Conservation (phyloP, 2,113 vertebrate genomes). For the Pleuronectes platessa region DNA sequence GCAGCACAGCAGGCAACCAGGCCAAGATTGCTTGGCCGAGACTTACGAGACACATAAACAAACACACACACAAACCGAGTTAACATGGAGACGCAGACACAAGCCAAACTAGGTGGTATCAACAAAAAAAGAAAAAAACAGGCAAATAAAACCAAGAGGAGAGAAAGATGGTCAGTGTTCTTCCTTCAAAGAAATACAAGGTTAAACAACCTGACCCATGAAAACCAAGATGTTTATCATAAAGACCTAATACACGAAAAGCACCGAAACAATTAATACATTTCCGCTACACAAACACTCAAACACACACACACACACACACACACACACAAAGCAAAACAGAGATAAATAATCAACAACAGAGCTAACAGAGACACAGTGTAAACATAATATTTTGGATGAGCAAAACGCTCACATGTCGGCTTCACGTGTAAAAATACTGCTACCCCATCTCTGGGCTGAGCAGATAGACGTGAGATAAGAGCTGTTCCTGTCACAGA, state of each 20-base stretch:
- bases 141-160: slow-evolving; percentile 45
- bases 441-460: slow-evolving; percentile 7
- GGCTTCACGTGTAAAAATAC: slow-evolving; percentile 33
- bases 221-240: too few relatives aligned
- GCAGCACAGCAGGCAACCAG: slow-evolving; percentile 67
- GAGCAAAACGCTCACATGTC: slow-evolving; percentile 30
- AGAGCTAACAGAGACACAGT: neutral
- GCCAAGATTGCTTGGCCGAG: slow-evolving; percentile 63
- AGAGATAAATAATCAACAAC: too few relatives aligned
- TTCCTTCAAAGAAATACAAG: slow-evolving; percentile 36
- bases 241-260: slow-evolving; percentile 1
- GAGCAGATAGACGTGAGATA: slow-evolving; percentile 31
- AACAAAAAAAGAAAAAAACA: slow-evolving; percentile 7
- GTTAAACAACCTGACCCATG: slow-evolving; percentile 26
- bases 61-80: slow-evolving; percentile 57
- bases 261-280: too few relatives aligned
- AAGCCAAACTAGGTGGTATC: slow-evolving; percentile 46
- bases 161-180: slow-evolving; percentile 26
- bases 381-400: slow-evolving; percentile 23
- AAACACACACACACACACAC: too few relatives aligned
- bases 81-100: slow-evolving; percentile 50
- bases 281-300: too few relatives aligned
- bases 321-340: too few relatives aligned
- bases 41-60: slow-evolving; percentile 74
- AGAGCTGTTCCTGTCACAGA: slow-evolving; percentile 37